Conservation (phyloP, 2,113 vertebrate species). For the Sisor rabdophorus region DNA sequence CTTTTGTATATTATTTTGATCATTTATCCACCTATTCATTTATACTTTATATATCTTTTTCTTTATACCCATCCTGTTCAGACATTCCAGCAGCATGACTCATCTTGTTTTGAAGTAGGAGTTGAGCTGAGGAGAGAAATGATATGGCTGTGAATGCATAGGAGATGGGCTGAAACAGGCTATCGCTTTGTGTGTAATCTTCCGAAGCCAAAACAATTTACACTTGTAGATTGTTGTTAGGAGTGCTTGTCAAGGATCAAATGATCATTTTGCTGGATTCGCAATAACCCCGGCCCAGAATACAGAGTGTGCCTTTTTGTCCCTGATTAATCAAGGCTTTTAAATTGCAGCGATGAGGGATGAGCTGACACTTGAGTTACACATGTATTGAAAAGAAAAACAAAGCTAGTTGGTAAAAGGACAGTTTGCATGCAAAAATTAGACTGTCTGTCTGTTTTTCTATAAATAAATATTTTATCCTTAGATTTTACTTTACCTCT, state of each 20-base stretch:
- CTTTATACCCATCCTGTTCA: background rate
- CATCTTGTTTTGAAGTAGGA: conserved; percentile 1
- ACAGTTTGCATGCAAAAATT: background rate
- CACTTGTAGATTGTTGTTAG: conserved; percentile 24
- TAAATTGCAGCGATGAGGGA: background rate
- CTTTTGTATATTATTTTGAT: too few relatives aligned
- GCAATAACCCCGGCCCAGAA: conserved; percentile 2
- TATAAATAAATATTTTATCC: too few relatives aligned
- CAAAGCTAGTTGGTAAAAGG: background rate
- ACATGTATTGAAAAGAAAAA: background rate
- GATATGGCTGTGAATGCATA: conserved; percentile 8
- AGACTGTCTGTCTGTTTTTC: too few relatives aligned
- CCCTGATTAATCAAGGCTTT: background rate
- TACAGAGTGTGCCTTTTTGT: background rate
- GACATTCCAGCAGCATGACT: conserved; percentile 19
- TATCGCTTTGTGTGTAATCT: conserved; percentile 10
- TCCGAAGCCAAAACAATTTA: conserved; percentile 19
- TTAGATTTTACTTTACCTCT: too few relatives aligned
- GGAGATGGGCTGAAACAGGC: conserved; percentile 33
- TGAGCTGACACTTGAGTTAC: background rate
- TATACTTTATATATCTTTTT: background rate
- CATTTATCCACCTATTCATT: background rate
- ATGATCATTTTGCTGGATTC: background rate
- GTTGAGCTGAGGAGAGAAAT: conserved; percentile 16
- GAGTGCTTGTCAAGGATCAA: conserved; percentile 24